phyloP scores from a whole-genome alignment of 2,797 vertebrate genomes.

The Rhinichthys osculus region DNA sequence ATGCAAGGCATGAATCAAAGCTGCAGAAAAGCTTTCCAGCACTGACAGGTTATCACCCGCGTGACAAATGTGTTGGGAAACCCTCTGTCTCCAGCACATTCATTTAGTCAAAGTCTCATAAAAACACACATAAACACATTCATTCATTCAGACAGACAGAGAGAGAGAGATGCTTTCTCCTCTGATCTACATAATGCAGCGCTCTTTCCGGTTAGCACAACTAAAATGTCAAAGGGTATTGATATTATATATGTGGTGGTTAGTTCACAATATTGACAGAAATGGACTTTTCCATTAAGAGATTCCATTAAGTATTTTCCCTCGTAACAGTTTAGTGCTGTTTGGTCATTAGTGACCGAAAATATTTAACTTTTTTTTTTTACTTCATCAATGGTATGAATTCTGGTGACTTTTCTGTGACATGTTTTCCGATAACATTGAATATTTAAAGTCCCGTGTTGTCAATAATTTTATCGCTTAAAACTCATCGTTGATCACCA shows the following conservation, averaged over 20 bases:
- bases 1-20: constrained; percentile 40
- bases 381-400: not conserved
- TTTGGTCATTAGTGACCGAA: not conserved
- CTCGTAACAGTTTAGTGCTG: not conserved
- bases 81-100: constrained; percentile 37
- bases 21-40: constrained; percentile 7
- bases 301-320: not conserved
- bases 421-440: not conserved
- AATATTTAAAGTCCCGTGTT: not conserved
- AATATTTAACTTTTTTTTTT: not conserved
- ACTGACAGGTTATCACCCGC: constrained; percentile 41
- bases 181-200: not conserved
- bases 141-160: constrained; percentile 19
- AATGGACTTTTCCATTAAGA: not conserved
- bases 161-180: not conserved
- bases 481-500: no score
- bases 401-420: not conserved
- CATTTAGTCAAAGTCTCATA: constrained; percentile 38
- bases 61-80: constrained; percentile 45
- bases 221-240: not conserved
- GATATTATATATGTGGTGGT: not conserved
- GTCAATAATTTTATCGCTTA: no score
- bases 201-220: not conserved
- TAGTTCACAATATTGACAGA: not conserved
- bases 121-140: constrained; percentile 35